Evolutionary conservation across 2,888 invertebrate species (phyloP).

Genomic region (Malachius bipustulatus): DNA sequence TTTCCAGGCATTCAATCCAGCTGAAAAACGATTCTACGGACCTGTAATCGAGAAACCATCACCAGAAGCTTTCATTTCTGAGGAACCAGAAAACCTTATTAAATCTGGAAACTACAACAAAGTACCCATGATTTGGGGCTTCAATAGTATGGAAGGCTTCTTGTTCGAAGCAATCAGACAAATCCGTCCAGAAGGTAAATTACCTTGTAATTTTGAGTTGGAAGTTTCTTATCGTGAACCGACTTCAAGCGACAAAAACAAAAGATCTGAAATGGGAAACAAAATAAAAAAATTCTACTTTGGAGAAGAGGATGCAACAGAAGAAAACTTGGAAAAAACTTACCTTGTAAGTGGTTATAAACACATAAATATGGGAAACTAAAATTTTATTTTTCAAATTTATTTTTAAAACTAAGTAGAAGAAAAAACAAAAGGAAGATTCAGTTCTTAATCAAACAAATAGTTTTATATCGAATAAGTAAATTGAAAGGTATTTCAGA

Average conservation of each 20-base stretch:
- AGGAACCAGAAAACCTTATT: slow-evolving; percentile 22
- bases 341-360: background rate
- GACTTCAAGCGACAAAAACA: slow-evolving; percentile 20
- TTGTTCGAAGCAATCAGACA: slow-evolving; percentile 18
- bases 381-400: too few species aligned
- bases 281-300: slow-evolving; percentile 37
- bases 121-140: slow-evolving; percentile 26
- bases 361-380: too few species aligned
- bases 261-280: slow-evolving; percentile 30
- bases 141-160: slow-evolving; percentile 24
- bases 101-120: slow-evolving; percentile 21
- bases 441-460: too few species aligned
- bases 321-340: slow-evolving; percentile 10
- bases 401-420: too few species aligned
- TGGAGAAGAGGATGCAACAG: slow-evolving; percentile 33
- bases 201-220: slow-evolving; percentile 20
- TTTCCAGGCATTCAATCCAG: background rate
- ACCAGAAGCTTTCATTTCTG: slow-evolving; percentile 20
- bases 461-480: too few species aligned
- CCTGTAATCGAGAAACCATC: slow-evolving; percentile 19
- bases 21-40: slow-evolving; percentile 15
- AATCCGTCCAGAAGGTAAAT: slow-evolving; percentile 13
- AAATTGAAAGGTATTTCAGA: too few species aligned
- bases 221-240: slow-evolving; percentile 23
- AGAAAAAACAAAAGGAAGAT: too few species aligned